These are phyloP conservation scores for Colostygia pectinataria DNA, from an alignment of 2,888 invertebrate species.

Conservation along the genomic window DNA sequence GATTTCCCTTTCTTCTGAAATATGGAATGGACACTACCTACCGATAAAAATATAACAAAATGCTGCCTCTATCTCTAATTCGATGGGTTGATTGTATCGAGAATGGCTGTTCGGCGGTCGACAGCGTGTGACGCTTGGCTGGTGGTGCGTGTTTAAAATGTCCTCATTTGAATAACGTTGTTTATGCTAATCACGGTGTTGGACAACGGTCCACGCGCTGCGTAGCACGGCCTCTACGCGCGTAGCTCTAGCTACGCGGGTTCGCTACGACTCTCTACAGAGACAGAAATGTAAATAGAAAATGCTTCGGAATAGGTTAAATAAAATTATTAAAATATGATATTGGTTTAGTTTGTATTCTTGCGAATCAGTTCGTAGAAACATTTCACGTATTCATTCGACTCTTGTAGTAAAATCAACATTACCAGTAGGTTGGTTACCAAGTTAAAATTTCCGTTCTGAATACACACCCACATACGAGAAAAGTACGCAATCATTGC, in stretches of 20 bases:
- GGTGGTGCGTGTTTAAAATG: slow-evolving; percentile 30
- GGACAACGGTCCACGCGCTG: slow-evolving; percentile 21
- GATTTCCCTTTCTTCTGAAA: too few species aligned
- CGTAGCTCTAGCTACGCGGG: slow-evolving; percentile 3
- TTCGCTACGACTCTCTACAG: neutral
- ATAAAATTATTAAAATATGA: too few species aligned
- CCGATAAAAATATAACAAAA: too few species aligned
- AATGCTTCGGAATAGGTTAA: too few species aligned
- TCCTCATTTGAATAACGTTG: slow-evolving; percentile 48
- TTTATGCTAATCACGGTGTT: slow-evolving; percentile 42
- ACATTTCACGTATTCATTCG: too few species aligned
- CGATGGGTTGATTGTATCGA: too few species aligned
- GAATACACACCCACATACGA: slow-evolving; percentile 1
- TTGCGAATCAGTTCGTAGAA: neutral
- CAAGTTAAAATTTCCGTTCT: neutral
- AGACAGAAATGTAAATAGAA: too few species aligned
- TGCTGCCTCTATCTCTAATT: slow-evolving; percentile 6
- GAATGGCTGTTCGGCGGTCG: neutral
- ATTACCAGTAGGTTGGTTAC: neutral
- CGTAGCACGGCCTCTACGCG: slow-evolving; percentile 14
- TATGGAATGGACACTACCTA: too few species aligned
- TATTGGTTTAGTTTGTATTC: too few species aligned
- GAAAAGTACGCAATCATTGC: slow-evolving; percentile 8
- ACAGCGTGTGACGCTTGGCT: slow-evolving; percentile 8
- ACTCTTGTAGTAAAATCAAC: neutral